Percentiles rank a stretch among this genome's conserved stretches.
Conservation (phyloP, 1,140 invertebrate genomes). For the Drosophila pseudoobscura region DNA sequence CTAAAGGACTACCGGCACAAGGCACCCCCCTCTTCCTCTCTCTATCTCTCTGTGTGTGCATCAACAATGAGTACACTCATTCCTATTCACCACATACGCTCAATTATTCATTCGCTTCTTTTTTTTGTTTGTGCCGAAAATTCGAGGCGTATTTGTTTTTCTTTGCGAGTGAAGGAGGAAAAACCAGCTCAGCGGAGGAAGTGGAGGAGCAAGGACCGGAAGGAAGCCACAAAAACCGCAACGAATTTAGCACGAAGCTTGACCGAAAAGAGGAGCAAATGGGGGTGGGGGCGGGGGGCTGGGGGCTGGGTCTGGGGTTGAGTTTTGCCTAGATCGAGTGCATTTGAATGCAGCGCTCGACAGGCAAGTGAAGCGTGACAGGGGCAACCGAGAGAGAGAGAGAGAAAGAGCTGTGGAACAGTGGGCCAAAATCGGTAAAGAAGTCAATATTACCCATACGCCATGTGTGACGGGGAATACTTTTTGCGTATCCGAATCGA, state of each 20-base stretch:
- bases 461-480: constrained; percentile 11
- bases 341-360: constrained; percentile 59
- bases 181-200: constrained; percentile 13
- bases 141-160: no score
- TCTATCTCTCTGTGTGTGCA: not conserved
- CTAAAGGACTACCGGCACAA: no score
- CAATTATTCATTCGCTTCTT: constrained; percentile 60
- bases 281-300: not conserved
- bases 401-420: constrained; percentile 2
- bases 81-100: constrained; percentile 57
- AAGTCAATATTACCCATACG: constrained; percentile 37
- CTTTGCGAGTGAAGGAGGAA: not conserved
- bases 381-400: constrained; percentile 23
- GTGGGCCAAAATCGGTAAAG: constrained; percentile 36
- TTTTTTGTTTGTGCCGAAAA: constrained; percentile 10
- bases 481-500: not conserved
- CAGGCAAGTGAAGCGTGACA: constrained; percentile 62
- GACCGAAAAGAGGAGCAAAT: constrained; percentile 49
- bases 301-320: not conserved
- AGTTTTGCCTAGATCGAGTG: constrained; percentile 34
- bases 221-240: constrained; percentile 70
- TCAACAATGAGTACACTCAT: constrained; percentile 35
- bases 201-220: constrained; percentile 36
- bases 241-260: constrained; percentile 76
- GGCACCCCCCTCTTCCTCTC: no score